Evolutionary conservation across 2,113 vertebrate species (phyloP), one percentile per base, ranked within the genome.

Genomic region (Bambusicola thoracicus): DNA sequence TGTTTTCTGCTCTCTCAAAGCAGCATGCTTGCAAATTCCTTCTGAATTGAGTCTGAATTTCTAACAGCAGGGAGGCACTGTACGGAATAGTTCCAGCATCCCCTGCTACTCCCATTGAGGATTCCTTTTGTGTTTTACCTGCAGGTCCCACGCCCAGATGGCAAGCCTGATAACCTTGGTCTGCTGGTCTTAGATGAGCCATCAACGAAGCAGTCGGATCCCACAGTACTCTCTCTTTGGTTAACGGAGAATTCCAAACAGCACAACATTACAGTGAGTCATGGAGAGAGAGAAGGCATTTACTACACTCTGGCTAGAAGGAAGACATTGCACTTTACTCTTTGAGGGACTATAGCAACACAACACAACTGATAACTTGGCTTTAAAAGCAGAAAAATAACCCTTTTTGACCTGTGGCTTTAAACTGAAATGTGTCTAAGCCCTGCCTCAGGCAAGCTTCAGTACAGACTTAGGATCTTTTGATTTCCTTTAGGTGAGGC

Each of bases 141-240:
- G 74, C 90, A 99, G 99, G 99, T 99, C 46, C 99, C 99, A 15
- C 97, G 98, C 38, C 98, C 99, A 0, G 98, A 99, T 11, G 97
- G 97, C 3, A 99, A 98, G 51, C 86, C 96, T 1, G 99, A 99
- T 90, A 97, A 95, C 76, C 98, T 99, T 30, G 99, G 99, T 11
- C 97, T 99, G 53, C 85, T 99, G 95, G 96, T 99, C 48, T 96
- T 99, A 93, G 99, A 99, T 19, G 99, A 99, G 89, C 99, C 99
- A 1, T 99, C 98, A 0, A 98, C 98, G 29, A 99, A 98, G 73
- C 99, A 99, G 97, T 99, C 99, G 0, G 99, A 99, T 62, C 98
- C 99, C 36, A 99, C 99, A 0, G 99, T 99, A 73, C 98, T 99
- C 61, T 98, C 99, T 0, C 98, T 99, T 11, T 99, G 99, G 99